Evolutionary conservation across 2,888 invertebrate genomes (phyloP).

Genomic region (Drosophila mercatorum): DNA sequence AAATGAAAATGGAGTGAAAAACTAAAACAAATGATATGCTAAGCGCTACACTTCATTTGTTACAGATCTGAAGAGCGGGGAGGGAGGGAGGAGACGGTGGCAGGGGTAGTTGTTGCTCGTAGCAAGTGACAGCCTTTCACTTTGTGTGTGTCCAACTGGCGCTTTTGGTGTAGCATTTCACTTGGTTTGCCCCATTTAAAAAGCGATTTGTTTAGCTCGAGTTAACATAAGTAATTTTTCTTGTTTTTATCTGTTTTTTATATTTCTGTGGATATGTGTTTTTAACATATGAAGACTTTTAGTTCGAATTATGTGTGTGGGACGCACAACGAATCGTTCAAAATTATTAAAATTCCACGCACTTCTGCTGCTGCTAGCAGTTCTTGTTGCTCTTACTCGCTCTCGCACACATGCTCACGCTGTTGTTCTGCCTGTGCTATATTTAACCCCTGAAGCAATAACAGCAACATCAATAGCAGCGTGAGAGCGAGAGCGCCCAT

Average conservation of each 20-base stretch:
- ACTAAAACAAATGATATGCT: slow-evolving; percentile 66
- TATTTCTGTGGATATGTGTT: slow-evolving; percentile 5
- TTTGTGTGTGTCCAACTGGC: slow-evolving; percentile 55
- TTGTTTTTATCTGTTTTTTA: slow-evolving; percentile 59
- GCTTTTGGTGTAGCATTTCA: slow-evolving; percentile 77
- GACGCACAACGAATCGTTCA: slow-evolving; percentile 39
- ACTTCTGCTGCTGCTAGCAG: background rate
- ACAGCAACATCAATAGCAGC: slow-evolving; percentile 4
- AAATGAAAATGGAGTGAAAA: slow-evolving; percentile 12
- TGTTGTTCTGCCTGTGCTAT: slow-evolving; percentile 29
- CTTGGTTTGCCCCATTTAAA: slow-evolving; percentile 67
- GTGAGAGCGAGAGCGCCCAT: slow-evolving; percentile 9
- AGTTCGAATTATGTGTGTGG: slow-evolving; percentile 21
- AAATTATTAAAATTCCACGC: slow-evolving; percentile 33
- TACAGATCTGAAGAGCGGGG: slow-evolving; percentile 28
- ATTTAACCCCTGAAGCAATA: slow-evolving; percentile 40
- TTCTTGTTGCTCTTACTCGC: slow-evolving; percentile 4
- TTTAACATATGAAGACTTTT: slow-evolving; percentile 16
- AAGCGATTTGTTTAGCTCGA: slow-evolving; percentile 74
- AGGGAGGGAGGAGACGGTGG: background rate
- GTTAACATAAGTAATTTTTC: slow-evolving; percentile 72
- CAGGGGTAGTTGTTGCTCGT: slow-evolving; percentile 22
- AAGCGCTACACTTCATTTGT: slow-evolving; percentile 70
- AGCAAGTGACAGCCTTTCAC: slow-evolving; percentile 74
- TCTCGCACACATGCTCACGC: background rate